Evolutionary conservation across 2,797 vertebrate genomes (phyloP), one percentile per base, ranked within the genome.

Genomic region (Spea hammondii): DNA sequence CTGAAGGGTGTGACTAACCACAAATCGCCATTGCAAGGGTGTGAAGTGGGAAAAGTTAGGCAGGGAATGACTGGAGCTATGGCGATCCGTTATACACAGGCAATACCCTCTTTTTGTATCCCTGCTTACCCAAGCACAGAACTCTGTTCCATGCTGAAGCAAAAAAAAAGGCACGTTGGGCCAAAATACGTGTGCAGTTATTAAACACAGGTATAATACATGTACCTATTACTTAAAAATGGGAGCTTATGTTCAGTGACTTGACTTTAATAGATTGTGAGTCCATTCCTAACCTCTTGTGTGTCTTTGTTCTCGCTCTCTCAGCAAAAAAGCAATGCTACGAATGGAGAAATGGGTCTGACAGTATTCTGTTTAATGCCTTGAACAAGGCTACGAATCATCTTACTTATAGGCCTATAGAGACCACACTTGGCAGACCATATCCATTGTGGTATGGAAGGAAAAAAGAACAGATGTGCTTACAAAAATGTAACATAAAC

Each of bases 391-490:
- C 47, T 47, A 48, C 48, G 65, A 49, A 14, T 49, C 65, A 49
- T 67, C 65, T 47, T 47, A 67, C 64, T 65, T 65, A 67, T 49
- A 8, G 65, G 65, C 46, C 65, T 67, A 49, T 13, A 48, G 65
- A 67, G 65, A 67, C 46, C 65, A 13, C 6, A 5, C 65, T 49
- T 67, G 65, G 65, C 47, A 47, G 46, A 67, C 49, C 65, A 12
- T 44, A 45, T 65, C 46, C 11, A 65, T 65, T 65, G 32, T 65
- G 32, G 12, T 32, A 17, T 62, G 59, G 32, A 62, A 32, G n/a
- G 51, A 53, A 53, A 53, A 65, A 46, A 65, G 32, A 65, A 65
- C 64, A 45, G 64, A 65, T 65, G 32, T 65, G 32, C 45, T 65
- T 6, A 45, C 32, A 65, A 65, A 65, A 65, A 45, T 45, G 44